Evolutionary conservation across 1,140 invertebrate species (phyloP).

Genomic region (Saccostrea echinata): DNA sequence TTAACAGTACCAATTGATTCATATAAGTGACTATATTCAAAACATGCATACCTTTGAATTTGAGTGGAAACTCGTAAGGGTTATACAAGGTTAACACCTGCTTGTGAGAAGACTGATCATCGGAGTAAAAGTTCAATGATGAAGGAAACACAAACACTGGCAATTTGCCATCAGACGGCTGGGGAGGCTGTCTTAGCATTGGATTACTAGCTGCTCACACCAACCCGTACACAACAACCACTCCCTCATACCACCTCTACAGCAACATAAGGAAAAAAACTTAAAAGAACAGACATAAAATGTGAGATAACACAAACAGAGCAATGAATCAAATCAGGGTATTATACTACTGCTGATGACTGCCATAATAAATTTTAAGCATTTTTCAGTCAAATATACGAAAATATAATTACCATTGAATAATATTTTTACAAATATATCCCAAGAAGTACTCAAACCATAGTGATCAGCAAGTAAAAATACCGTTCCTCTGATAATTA

Average conservation of each 20-base stretch:
- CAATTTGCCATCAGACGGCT: constrained; percentile 72
- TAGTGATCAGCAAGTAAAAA: no score
- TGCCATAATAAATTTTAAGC: no score
- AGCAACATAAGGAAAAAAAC: not conserved
- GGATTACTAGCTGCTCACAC: not conserved
- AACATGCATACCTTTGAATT: constrained; percentile 88
- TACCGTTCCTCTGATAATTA: no score
- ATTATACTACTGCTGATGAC: no score
- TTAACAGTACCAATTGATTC: no score
- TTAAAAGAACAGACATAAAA: no score
- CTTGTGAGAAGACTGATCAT: constrained; percentile 88
- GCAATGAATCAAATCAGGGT: no score
- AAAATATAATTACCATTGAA: no score
- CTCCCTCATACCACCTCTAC: constrained; percentile 22
- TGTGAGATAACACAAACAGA: no score
- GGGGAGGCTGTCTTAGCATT: constrained; percentile 53
- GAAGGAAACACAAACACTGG: constrained; percentile 92
- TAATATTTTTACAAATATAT: no score
- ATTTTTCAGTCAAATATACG: no score
- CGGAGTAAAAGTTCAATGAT: constrained; percentile 88
- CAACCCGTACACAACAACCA: not conserved
- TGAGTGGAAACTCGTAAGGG: constrained; percentile 91
- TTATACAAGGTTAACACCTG: constrained; percentile 93
- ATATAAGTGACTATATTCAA: not conserved
- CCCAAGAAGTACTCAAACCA: no score